Evolutionary conservation across 2,888 invertebrate species (phyloP), one percentile per base, ranked within the genome.

Genomic region (Aphidius colemani): DNA sequence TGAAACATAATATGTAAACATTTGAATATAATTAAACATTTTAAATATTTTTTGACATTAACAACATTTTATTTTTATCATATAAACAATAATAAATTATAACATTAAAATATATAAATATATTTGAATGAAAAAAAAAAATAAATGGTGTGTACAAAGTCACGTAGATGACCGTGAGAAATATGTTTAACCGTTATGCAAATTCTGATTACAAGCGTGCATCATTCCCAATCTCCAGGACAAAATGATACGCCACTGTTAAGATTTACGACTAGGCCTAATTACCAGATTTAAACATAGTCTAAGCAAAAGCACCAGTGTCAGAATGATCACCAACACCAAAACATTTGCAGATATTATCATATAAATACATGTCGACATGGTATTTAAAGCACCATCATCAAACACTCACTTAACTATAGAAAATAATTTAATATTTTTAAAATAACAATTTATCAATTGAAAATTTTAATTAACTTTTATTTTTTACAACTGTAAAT

Each of bases 201-300:
- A 75, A 75, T 75, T 74, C 68, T 68, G 66, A 71, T 72, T 71
- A 69, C 67, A 67, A 70, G n/a, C 57, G 61, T 51, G 61, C 69
- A 64, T 69, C 67, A 71, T 69, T 71, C 70, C 75, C 73, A 75
- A 75, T 74, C 74, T 74, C 74, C 69, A 66, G 71, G 72, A 75
- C 73, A 68, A 75, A 75, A 75, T 75, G 74, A 75, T 74, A 75
- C 73, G 71, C 72, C 69, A 67, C 71, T 66, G 70, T 64, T 70
- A 68, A 73, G 74, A 75, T 73, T 73, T 75, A 75, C 72, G 73
- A 60, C 59, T 62, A 59, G 65, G 67, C 68, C 69, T 69, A 68
- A 69, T 69, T 69, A 68, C 69, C 13, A 18, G 13, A 18, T 18
- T 18, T 18, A 18, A 18, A 18, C 13, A 18, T 18, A 18, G 13